Evolutionary conservation across 2,113 vertebrate genomes (phyloP).

Genomic region (Heterotilapia buettikoferi): DNA sequence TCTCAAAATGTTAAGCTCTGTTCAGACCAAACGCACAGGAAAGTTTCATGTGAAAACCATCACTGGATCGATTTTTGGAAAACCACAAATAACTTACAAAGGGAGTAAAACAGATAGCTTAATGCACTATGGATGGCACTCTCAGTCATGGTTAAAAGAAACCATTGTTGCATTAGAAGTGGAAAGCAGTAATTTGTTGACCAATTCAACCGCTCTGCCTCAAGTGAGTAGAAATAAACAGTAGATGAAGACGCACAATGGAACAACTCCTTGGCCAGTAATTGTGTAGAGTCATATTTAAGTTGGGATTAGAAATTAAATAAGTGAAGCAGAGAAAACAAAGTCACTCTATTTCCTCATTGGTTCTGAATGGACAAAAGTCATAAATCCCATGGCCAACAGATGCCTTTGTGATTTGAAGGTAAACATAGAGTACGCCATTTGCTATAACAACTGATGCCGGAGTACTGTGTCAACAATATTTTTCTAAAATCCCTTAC

Average conservation of each 20-base stretch:
- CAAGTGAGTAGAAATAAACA: neutral
- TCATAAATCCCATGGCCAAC: neutral
- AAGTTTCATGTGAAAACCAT: neutral
- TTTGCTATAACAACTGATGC: neutral
- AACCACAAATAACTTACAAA: neutral
- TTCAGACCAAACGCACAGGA: neutral
- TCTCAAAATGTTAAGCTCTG: neutral
- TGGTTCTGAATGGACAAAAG: neutral
- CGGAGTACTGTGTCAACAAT: neutral
- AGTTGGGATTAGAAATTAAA: neutral
- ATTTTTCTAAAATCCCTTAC: neutral
- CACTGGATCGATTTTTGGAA: neutral
- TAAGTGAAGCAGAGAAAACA: neutral
- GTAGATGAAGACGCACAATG: neutral
- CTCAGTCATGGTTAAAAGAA: neutral
- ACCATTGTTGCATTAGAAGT: neutral
- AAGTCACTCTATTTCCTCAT: neutral
- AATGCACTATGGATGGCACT: neutral
- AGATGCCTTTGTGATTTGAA: neutral
- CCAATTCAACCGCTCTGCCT: neutral
- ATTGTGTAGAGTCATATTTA: neutral
- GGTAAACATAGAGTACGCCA: neutral
- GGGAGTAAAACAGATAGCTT: neutral
- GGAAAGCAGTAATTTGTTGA: neutral
- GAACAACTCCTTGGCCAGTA: neutral